phyloP scores from a whole-genome alignment of 2,888 invertebrate species.

The Paralinhomoeus sp. region DNA sequence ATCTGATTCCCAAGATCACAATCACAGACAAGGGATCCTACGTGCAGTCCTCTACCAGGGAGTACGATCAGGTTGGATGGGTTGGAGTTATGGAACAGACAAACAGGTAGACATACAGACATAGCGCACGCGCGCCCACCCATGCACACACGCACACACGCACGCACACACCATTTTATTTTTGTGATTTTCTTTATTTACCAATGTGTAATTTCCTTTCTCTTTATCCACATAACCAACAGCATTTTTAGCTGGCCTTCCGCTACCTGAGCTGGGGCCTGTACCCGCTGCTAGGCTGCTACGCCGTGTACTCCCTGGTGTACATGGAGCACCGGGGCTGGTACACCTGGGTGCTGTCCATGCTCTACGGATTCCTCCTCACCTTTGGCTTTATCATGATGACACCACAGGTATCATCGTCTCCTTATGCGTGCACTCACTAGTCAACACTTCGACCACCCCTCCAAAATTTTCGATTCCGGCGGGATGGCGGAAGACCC shows the following conservation, averaged over 20 bases:
- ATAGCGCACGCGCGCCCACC: too few relatives aligned
- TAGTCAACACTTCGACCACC: too few relatives aligned
- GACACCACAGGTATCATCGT: slow-evolving; percentile 99
- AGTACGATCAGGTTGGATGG: slow-evolving; percentile 47
- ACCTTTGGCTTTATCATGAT: slow-evolving; percentile 99
- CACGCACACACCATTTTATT: not conserved
- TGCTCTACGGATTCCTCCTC: slow-evolving; percentile 87
- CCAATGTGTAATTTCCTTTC: too few relatives aligned
- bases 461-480: too few relatives aligned
- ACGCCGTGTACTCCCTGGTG: slow-evolving; percentile 73
- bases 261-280: slow-evolving; percentile 78
- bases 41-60: slow-evolving; percentile 68
- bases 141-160: too few relatives aligned
- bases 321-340: slow-evolving; percentile 95
- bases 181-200: not conserved
- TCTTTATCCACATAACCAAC: too few relatives aligned
- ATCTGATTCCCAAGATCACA: slow-evolving; percentile 50
- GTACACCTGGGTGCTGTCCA: slow-evolving; percentile 88
- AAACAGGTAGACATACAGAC: too few relatives aligned
- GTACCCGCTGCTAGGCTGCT: slow-evolving; percentile 75
- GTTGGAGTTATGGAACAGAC: too few relatives aligned
- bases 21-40: slow-evolving; percentile 90
- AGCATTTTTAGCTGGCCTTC: slow-evolving; percentile 65
- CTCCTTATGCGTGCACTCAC: too few relatives aligned
- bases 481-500: too few relatives aligned